These are phyloP conservation scores for Pammene aurita DNA, from an alignment of 2,888 invertebrate species.

Conservation along the genomic window DNA sequence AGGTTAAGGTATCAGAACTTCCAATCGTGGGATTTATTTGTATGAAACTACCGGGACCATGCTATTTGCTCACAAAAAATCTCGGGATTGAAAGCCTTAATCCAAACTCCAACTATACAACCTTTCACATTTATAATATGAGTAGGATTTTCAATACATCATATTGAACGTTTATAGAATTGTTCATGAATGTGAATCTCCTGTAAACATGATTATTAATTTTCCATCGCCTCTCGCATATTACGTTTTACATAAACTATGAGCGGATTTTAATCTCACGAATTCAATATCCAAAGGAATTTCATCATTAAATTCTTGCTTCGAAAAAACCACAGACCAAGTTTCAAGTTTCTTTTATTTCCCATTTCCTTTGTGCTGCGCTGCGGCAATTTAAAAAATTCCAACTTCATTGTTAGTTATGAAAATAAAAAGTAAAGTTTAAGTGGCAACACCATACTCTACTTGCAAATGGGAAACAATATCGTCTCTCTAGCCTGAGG, in stretches of 20 bases:
- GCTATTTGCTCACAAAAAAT: too few relatives aligned
- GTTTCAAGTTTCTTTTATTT: slow-evolving; percentile 39
- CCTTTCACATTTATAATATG: too few relatives aligned
- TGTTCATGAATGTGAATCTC: not conserved
- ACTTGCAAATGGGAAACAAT: slow-evolving; percentile 21
- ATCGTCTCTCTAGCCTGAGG: not conserved
- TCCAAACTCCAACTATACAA: too few relatives aligned
- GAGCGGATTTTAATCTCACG: slow-evolving; percentile 34
- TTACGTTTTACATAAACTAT: slow-evolving; percentile 17
- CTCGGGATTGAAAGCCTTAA: too few relatives aligned
- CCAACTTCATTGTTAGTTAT: slow-evolving; percentile 43
- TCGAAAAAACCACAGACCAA: slow-evolving; percentile 41
- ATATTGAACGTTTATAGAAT: too few relatives aligned
- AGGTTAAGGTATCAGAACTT: too few relatives aligned
- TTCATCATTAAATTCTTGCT: slow-evolving; percentile 43
- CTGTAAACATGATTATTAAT: not conserved
- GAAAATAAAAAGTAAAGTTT: slow-evolving; percentile 49
- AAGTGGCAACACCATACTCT: slow-evolving; percentile 46
- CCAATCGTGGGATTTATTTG: too few relatives aligned
- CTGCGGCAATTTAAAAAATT: slow-evolving; percentile 44
- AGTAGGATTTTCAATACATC: too few relatives aligned
- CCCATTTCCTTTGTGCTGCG: slow-evolving; percentile 29
- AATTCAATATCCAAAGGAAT: slow-evolving; percentile 42
- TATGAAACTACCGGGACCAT: too few relatives aligned
- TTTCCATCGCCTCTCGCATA: not conserved